phyloP scores from a whole-genome alignment of 2,113 vertebrate genomes.

The Neodontobutis hainanensis region DNA sequence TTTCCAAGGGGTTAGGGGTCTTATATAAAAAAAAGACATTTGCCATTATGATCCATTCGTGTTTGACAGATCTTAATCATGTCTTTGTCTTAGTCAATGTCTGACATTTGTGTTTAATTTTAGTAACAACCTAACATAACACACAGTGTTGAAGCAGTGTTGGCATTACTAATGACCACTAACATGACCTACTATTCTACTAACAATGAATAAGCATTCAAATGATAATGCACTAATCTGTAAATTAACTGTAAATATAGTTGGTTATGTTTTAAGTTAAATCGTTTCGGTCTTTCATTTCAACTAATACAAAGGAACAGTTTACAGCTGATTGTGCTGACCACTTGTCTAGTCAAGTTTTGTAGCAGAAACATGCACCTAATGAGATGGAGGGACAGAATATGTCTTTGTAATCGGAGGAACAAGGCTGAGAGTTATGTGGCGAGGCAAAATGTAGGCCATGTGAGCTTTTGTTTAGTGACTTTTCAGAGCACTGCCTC shows the following conservation, averaged over 20 bases:
- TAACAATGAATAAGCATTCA: not conserved
- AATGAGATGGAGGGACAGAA: constrained; percentile 34
- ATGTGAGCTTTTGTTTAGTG: constrained; percentile 26
- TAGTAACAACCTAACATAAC: constrained; percentile 6
- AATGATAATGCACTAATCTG: not conserved
- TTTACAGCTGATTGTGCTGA: too few species aligned
- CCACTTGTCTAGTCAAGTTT: not conserved
- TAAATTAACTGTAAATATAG: too few species aligned
- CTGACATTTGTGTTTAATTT: not conserved
- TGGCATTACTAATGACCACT: not conserved
- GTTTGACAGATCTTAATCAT: constrained; percentile 72
- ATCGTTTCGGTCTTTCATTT: too few species aligned
- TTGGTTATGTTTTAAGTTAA: too few species aligned
- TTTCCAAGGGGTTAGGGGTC: too few species aligned
- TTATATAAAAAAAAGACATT: not conserved
- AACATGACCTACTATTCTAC: not conserved
- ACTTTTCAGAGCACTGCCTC: constrained; percentile 5
- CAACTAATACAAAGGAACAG: too few species aligned
- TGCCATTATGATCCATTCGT: constrained; percentile 8
- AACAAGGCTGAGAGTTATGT: constrained; percentile 14
- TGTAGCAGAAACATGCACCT: not conserved
- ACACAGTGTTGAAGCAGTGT: not conserved
- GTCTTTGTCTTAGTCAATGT: constrained; percentile 1
- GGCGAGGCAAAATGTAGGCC: constrained; percentile 32
- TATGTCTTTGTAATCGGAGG: constrained; percentile 42